A percentile compares a stretch with the other conserved stretches of the same genome.
These are phyloP conservation scores for Ooceraea biroi DNA, from an alignment of 1,140 invertebrate species.

Conservation along the genomic window DNA sequence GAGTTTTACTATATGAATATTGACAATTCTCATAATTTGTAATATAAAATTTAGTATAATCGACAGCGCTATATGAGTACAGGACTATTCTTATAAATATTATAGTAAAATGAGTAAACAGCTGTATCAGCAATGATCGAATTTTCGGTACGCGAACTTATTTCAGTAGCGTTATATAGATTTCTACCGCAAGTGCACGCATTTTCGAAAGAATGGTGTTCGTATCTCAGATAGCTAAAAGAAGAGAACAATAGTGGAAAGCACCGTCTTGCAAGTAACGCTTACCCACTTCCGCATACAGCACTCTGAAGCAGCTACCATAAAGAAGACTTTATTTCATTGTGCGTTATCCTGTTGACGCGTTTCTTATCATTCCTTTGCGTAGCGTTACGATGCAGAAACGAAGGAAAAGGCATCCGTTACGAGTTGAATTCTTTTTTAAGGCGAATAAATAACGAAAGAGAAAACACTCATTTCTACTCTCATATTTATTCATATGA, in stretches of 20 bases:
- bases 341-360: conserved; percentile 25
- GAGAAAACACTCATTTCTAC: background rate
- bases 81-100: no score
- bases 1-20: no score
- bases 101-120: no score
- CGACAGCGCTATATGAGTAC: no score
- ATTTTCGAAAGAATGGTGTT: background rate
- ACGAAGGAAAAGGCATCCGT: background rate
- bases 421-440: background rate
- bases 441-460: background rate
- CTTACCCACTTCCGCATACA: conserved; percentile 43
- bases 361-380: conserved; percentile 18
- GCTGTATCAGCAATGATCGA: background rate
- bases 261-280: conserved; percentile 12
- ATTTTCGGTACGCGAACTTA: conserved; percentile 16
- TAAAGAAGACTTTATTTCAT: conserved; percentile 50
- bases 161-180: background rate
- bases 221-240: background rate
- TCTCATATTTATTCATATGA: background rate
- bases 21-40: no score
- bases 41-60: no score
- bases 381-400: background rate
- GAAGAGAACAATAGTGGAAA: conserved; percentile 23
- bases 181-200: conserved; percentile 14
- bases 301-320: conserved; percentile 4